A percentile compares a stretch with the other conserved stretches of the same genome.
Evolutionary conservation across 2,888 invertebrate species (phyloP).

Genomic region (Tiliacea citrago): DNA sequence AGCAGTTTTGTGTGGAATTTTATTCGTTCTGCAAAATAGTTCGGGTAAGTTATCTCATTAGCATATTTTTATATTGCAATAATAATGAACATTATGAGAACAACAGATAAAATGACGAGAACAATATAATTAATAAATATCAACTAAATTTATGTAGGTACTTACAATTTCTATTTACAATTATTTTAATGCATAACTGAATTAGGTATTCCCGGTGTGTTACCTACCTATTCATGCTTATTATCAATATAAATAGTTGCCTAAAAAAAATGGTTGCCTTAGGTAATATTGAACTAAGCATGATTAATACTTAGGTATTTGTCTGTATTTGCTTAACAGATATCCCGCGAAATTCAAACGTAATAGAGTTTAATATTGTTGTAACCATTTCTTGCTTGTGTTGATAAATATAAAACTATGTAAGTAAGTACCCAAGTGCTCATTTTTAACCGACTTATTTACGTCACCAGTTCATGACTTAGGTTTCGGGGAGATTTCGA

Average conservation of each 20-base stretch:
- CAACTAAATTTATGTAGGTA: no score
- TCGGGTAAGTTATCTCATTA: conserved; percentile 54
- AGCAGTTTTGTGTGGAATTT: conserved; percentile 56
- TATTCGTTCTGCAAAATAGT: conserved; percentile 52
- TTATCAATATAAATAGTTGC: no score
- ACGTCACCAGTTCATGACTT: not conserved
- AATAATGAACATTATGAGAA: not conserved
- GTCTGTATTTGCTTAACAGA: not conserved
- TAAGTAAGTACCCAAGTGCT: not conserved
- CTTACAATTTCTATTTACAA: no score
- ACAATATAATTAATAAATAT: no score
- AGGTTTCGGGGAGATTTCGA: not conserved
- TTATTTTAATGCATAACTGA: no score
- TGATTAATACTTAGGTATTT: conserved; percentile 14
- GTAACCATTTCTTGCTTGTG: not conserved
- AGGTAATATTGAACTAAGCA: conserved; percentile 1
- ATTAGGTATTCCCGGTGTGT: not conserved
- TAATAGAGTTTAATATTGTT: not conserved
- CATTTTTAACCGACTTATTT: not conserved
- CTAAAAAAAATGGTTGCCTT: not conserved
- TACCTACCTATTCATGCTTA: no score
- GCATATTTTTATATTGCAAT: not conserved
- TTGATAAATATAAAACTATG: not conserved
- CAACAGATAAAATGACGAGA: not conserved
- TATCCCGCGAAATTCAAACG: conserved; percentile 44